Percentiles rank a stretch among this genome's conserved stretches.
Evolutionary conservation across 2,888 invertebrate genomes (phyloP).

Genomic region (Meta bourneti): DNA sequence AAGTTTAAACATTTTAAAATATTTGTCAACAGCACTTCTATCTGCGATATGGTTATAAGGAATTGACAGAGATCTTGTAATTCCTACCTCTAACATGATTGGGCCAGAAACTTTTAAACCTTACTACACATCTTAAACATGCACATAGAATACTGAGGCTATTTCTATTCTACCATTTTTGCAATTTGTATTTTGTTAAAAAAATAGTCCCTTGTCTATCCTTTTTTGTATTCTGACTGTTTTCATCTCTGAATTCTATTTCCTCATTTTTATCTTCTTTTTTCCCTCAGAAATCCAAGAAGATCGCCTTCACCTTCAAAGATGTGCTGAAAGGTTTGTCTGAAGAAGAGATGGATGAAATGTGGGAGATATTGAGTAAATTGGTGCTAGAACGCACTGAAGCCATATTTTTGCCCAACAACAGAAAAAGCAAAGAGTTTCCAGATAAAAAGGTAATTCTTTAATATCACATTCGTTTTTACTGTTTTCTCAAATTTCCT

Average conservation of each 20-base stretch:
- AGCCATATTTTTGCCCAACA: not conserved
- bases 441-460: not conserved
- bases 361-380: conserved; percentile 17
- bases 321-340: not conserved
- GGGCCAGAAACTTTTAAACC: too few species aligned
- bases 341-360: conserved; percentile 10
- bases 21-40: too few species aligned
- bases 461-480: not conserved
- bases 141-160: too few species aligned
- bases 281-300: conserved; percentile 25
- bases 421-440: not conserved
- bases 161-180: too few species aligned
- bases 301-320: conserved; percentile 11
- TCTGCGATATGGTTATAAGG: too few species aligned
- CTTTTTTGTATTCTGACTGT: not conserved
- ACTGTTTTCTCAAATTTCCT: too few species aligned
- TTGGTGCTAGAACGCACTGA: not conserved
- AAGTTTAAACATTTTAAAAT: too few species aligned
- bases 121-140: too few species aligned
- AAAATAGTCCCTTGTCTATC: not conserved
- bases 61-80: too few species aligned
- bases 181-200: not conserved
- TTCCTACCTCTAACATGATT: too few species aligned
- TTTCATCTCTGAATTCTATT: not conserved
- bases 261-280: too few species aligned